These are phyloP conservation scores for Aphelocoma californica DNA, from an alignment of 2,797 vertebrate genomes.

Conservation along the genomic window DNA sequence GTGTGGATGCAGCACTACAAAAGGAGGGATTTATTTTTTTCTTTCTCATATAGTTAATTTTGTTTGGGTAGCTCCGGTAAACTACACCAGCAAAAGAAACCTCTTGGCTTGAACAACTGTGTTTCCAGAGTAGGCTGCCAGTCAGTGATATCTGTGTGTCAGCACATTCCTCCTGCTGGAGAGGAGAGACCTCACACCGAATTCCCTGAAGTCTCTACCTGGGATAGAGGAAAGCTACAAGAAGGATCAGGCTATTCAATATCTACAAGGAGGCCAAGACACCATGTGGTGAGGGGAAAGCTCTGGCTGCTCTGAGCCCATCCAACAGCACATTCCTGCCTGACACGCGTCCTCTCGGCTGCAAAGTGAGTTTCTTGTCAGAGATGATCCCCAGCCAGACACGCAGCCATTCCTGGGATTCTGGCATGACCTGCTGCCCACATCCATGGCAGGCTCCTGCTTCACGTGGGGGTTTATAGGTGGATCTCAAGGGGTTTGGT, in stretches of 20 bases:
- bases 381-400: not conserved
- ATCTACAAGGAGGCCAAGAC: not conserved
- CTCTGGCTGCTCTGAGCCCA: not conserved
- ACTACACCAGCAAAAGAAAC: constrained; percentile 7
- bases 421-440: not conserved
- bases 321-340: not conserved
- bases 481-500: not conserved
- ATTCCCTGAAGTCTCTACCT: constrained; percentile 23
- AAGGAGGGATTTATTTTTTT: not conserved
- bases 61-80: constrained; percentile 31
- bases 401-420: not conserved
- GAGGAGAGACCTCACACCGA: not conserved
- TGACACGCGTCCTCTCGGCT: fast-evolving
- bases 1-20: not conserved
- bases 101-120: not conserved
- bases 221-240: not conserved
- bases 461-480: not conserved
- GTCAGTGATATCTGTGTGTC: not conserved
- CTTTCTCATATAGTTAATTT: not conserved
- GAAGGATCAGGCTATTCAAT: not conserved
- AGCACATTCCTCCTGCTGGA: constrained; percentile 47
- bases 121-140: constrained; percentile 29
- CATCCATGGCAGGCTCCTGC: not conserved
- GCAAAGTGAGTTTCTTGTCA: not conserved
- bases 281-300: not conserved